Evolutionary conservation across 2,113 vertebrate genomes (phyloP).

Genomic region (Melanotaenia duboulayi): DNA sequence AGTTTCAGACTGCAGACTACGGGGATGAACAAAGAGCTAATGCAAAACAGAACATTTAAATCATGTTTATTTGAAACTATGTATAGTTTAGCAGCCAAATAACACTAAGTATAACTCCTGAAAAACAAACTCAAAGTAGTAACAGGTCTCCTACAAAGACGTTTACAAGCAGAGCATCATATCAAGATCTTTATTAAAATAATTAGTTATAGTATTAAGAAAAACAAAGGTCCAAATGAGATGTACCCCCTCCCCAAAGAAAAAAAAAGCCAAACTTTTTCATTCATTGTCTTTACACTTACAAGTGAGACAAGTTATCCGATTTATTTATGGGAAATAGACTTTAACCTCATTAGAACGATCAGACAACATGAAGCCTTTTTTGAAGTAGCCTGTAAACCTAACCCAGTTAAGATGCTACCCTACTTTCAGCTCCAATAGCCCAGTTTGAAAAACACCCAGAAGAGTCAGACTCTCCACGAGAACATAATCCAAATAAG

Average conservation of each 20-base stretch:
- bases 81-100: too few species aligned
- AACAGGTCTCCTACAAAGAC: not conserved
- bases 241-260: too few species aligned
- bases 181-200: not conserved
- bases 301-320: constrained; percentile 4
- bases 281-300: not conserved
- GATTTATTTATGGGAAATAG: constrained; percentile 34
- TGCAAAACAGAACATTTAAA: too few species aligned
- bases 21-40: too few species aligned
- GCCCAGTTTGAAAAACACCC: constrained; percentile 75
- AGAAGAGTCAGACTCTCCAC: constrained; percentile 64
- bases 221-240: not conserved
- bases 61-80: too few species aligned
- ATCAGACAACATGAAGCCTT: constrained; percentile 38
- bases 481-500: constrained; percentile 63
- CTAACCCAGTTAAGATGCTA: constrained; percentile 70
- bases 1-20: too few species aligned
- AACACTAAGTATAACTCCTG: too few species aligned
- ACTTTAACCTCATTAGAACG: constrained; percentile 58
- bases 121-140: not conserved
- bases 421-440: constrained; percentile 75
- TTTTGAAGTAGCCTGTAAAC: constrained; percentile 40
- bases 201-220: not conserved
- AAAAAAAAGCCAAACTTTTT: not conserved
- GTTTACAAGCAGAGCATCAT: constrained; percentile 1